Evolutionary conservation across 2,113 vertebrate species (phyloP), one percentile per base, ranked within the genome.

Genomic region (Istiophorus platypterus): DNA sequence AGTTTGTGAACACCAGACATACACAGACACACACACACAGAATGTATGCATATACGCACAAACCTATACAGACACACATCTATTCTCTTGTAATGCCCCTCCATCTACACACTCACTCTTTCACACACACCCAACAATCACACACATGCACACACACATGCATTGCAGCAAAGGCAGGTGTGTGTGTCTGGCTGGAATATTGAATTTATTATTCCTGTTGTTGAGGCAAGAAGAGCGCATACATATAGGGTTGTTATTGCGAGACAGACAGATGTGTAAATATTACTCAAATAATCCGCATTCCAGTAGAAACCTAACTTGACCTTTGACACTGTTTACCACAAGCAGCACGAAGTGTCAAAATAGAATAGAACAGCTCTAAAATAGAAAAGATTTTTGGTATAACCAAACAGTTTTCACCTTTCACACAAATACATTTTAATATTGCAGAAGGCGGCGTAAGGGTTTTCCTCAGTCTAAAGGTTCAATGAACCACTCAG

Each of bases 201-300:
- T 81, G 64, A 68, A 84, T 88, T 82, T 87, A 92, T 87, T 87
- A 89, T 82, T 85, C n/a, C 58, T 78, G 80, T 86, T 86, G 69
- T 85, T 70, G 78, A 86, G 76, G 84, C 79, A 47, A 88, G 78
- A 74, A 80, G 74, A 76, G 76, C 52, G 75, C 73, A 86, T 65
- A 85, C 65, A 85, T 81, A 67, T 52, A 56, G 56, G 84, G 80
- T 42, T 84, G 72, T 89, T 80, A 80, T 67, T 78, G 83, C 39
- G 49, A 84, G 74, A 85, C 78, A 72, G 84, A 88, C 61, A 89
- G 75, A 88, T 91, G 82, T 89, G 80, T 76, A 90, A 91, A 86
- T 82, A 84, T 87, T 88, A 86, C 86, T 90, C 82, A 85, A 80
- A 76, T 82, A 79, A 83, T 89, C 80, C 85, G 80, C 82, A 80